phyloP scores from a whole-genome alignment of 2,797 vertebrate species.

The Phylloscopus collybita region DNA sequence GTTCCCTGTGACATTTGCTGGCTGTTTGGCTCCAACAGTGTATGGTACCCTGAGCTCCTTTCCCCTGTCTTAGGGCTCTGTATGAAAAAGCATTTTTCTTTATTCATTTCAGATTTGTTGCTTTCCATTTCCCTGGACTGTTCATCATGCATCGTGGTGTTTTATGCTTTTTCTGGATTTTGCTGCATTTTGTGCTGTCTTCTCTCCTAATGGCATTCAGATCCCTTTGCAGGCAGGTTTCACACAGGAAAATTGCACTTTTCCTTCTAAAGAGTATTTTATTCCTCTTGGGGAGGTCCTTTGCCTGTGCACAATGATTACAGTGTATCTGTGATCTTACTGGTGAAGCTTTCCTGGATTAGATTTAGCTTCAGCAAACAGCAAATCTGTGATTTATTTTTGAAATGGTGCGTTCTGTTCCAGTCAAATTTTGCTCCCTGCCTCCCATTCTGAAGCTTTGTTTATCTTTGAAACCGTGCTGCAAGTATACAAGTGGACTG shows the following conservation, averaged over 20 bases:
- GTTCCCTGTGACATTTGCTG: not conserved
- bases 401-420: conserved; percentile 34
- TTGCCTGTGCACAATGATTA: not conserved
- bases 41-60: fast-evolving
- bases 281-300: not conserved
- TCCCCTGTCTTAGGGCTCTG: not conserved
- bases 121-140: not conserved
- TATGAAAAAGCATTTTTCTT: not conserved
- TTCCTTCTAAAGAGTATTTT: not conserved
- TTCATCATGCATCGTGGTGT: not conserved
- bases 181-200: not conserved
- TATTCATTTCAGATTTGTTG: not conserved
- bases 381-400: conserved; percentile 44
- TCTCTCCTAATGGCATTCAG: not conserved
- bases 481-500: not conserved
- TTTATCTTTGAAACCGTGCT: conserved; percentile 34
- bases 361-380: conserved; percentile 5
- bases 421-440: conserved; percentile 12
- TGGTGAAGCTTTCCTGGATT: conserved; percentile 5
- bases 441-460: conserved; percentile 34
- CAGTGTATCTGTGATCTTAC: not conserved
- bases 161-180: not conserved
- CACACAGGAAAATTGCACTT: not conserved
- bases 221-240: not conserved
- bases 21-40: not conserved